Evolutionary conservation across 1,140 invertebrate genomes (phyloP), one percentile per base, ranked within the genome.

Genomic region (Scaptomyza montana): DNA sequence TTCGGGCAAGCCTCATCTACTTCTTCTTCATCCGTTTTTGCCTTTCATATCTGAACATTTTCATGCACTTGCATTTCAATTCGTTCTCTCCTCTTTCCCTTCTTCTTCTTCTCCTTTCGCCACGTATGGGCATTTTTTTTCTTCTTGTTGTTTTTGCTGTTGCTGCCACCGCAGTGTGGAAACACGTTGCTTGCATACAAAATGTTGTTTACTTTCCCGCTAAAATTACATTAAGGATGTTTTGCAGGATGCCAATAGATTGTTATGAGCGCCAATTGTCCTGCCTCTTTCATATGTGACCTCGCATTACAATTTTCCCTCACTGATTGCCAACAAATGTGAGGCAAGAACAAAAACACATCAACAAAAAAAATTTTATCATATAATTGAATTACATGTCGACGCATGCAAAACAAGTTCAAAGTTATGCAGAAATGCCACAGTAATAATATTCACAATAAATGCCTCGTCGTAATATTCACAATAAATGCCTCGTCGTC

Each of bases 141-240:
- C n/a, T n/a, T n/a, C n/a, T n/a, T n/a, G n/a, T n/a, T n/a, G n/a
- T n/a, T n/a, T 60, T 53, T 47, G 5, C 5, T 7, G 5, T 33
- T 33, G 30, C 19, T 50, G 5, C 10, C 19, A 39, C 16, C 59
- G 49, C 76, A 66, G 65, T 63, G 51, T 78, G 79, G 36, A 43
- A 56, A 72, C 69, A 89, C 84, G 85, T 67, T 60, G 74, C 66
- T 47, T 89, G 84, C 85, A 89, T 89, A 89, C 84, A 74, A 74
- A 89, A 89, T 89, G 63, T 89, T 89, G 84, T 89, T 89, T 89
- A 89, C 84, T 84, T 84, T 89, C 77, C 77, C 84, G 84, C 85
- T 89, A 78, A 89, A 89, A 89, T 89, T 89, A 89, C 84, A 89
- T 89, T 89, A 89, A 89, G 84, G 84, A 89, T 89, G 84, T 89